These are phyloP conservation scores for Anisognathus igniventris DNA, from an alignment of 2,797 vertebrate species.

Conservation along the genomic window DNA sequence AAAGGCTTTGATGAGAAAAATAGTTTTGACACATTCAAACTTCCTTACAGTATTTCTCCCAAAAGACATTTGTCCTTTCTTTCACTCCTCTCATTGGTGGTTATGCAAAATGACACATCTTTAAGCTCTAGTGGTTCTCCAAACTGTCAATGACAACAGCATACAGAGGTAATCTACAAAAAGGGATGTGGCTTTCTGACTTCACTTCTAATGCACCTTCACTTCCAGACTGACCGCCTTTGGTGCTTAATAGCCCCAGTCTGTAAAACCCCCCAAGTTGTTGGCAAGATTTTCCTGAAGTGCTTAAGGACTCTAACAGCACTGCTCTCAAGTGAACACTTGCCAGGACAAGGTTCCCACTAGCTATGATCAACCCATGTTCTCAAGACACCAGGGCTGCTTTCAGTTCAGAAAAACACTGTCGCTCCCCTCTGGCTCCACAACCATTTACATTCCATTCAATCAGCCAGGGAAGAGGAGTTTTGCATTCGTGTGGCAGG, in stretches of 20 bases:
- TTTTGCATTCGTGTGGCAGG: fast-evolving
- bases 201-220: background rate
- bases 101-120: slow-evolving; percentile 6
- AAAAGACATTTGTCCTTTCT: background rate
- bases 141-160: background rate
- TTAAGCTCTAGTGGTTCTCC: background rate
- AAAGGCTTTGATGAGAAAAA: background rate
- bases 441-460: background rate
- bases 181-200: background rate
- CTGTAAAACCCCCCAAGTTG: background rate
- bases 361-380: background rate
- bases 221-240: background rate
- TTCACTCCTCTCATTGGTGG: background rate
- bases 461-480: background rate
- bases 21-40: slow-evolving; percentile 7
- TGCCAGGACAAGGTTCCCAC: background rate
- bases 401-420: background rate
- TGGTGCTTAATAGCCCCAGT: background rate
- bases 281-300: background rate
- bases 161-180: background rate
- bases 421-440: background rate
- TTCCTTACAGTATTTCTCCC: background rate
- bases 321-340: background rate
- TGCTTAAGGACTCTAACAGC: background rate
- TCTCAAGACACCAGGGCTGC: background rate